phyloP scores from a whole-genome alignment of 2,797 vertebrate species.

The Cacajao melanocephalus region DNA sequence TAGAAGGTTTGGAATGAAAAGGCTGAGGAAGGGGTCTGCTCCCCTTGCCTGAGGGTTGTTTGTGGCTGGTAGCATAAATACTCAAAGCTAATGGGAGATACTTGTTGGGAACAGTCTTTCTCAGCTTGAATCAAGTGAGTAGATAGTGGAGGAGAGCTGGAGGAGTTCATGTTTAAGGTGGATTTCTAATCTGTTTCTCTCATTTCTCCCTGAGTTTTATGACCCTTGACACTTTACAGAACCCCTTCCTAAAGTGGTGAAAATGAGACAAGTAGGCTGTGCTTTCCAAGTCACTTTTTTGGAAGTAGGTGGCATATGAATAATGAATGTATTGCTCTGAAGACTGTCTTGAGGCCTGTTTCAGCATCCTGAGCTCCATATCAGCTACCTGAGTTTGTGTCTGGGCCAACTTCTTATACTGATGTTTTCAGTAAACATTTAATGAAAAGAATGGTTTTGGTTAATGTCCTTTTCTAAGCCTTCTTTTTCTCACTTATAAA shows the following conservation, averaged over 20 bases:
- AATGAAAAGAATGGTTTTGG: conserved; percentile 35
- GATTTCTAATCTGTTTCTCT: conserved; percentile 24
- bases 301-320: not conserved
- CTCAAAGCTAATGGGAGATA: not conserved
- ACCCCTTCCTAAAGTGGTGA: not conserved
- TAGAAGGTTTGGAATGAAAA: conserved; percentile 23
- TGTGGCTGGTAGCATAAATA: not conserved
- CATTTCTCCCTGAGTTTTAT: conserved; percentile 26
- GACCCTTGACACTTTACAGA: conserved; percentile 9
- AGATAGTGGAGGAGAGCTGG: not conserved
- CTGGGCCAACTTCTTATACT: not conserved
- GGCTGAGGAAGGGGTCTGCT: not conserved
- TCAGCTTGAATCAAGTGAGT: not conserved
- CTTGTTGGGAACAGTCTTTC: conserved; percentile 17
- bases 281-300: conserved; percentile 34
- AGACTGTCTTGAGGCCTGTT: not conserved
- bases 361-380: not conserved
- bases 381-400: conserved; percentile 46
- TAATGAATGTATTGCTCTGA: not conserved
- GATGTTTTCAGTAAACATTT: conserved; percentile 36
- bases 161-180: conserved; percentile 23
- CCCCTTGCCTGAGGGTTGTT: not conserved
- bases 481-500: conserved; percentile 49
- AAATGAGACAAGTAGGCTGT: conserved; percentile 34
- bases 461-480: conserved; percentile 3